Evolutionary conservation across 2,113 vertebrate species (phyloP), one percentile per base, ranked within the genome.

Genomic region (Acanthisitta chloris): DNA sequence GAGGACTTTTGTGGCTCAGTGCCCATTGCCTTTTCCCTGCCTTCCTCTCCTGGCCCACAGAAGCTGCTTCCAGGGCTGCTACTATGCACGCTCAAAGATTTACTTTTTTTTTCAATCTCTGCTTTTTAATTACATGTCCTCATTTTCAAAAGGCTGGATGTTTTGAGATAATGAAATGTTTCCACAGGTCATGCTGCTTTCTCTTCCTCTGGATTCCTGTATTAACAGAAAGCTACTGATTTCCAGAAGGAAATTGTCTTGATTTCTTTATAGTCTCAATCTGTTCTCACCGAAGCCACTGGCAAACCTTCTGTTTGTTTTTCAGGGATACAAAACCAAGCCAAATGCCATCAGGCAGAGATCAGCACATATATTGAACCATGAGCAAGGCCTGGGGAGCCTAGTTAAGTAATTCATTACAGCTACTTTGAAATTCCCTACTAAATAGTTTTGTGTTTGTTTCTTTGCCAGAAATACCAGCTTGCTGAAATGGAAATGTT

Each of bases 161-260:
- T 61, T 96, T 64, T 82, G 81, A 93, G 87, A 77, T 92, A 96
- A 82, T 14, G 2, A 90, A 88, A 67, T 83, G 36, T 83, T 92
- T 95, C 88, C 43, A 80, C 51, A 55, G 82, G 82, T 91, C 55
- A 59, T 36, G 66, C 55, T 96, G 38, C 33, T 70, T 90, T 93
- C 59, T 78, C 26, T 88, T 95, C 88, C 74, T 84, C 51, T 86
- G 71, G 49, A 94, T 93, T 81, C 28, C 33, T 80, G 57, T 91
- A 49, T 77, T 92, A 88, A 65, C 66, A 58, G 73, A 96, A 85
- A 89, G 45, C 87, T 79, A 66, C 66, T n/a, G 4, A 34, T 86
- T 97, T 89, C 90, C 90, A 90, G 91, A 91, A 94, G 74, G 85
- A 92, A 91, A 87, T 84, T 55, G 66, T 88, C 87, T 90, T 92